Evolutionary conservation across 1,140 invertebrate species (phyloP), one percentile per base, ranked within the genome.

Genomic region (Orchestia grillus): DNA sequence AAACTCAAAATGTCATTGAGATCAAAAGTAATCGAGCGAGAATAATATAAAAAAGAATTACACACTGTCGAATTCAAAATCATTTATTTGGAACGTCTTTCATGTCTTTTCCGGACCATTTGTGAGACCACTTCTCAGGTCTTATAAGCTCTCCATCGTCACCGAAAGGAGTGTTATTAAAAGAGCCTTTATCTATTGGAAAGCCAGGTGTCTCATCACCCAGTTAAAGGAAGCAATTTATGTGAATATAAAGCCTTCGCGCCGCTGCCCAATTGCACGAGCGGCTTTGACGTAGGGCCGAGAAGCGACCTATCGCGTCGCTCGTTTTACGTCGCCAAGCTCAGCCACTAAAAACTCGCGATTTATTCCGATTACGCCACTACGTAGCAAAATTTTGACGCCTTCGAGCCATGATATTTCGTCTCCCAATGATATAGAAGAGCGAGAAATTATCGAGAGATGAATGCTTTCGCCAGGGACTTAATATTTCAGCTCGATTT

Each of bases 161-260:
- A 94, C 92, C 92, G 40, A 94, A 94, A 94, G 36, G 92, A 45
- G 92, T 94, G 92, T 94, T 94, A 94, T 94, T 94, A 94, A 94
- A 94, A 94, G 92, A 45, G 44, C 92, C 40, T 94, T 94, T 94
- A 94, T 94, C 92, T 94, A 94, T 94, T 94, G 92, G 92, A 94
- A 94, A 94, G 92, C 92, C 92, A 94, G 92, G 92, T 94, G 92
- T 94, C 92, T 44, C 92, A 94, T 94, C 92, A 94, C 92, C 92
- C 92, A 94, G 92, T 94, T 94, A 94, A 94, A 94, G 92, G 92
- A 94, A 94, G 92, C 92, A 94, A 94, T 94, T 94, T 94, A 94
- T 94, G 92, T n/a, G 92, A 94, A 45, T 44, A 94, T 94, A 94
- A 94, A 94, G 92, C 92, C 44, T 42, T 94, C 92, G 92, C 44